These are phyloP conservation scores for Dysidea cf. avara DNA, from an alignment of 37 sponge, comb jelly and placozoan genomes.

Conservation along the genomic window DNA sequence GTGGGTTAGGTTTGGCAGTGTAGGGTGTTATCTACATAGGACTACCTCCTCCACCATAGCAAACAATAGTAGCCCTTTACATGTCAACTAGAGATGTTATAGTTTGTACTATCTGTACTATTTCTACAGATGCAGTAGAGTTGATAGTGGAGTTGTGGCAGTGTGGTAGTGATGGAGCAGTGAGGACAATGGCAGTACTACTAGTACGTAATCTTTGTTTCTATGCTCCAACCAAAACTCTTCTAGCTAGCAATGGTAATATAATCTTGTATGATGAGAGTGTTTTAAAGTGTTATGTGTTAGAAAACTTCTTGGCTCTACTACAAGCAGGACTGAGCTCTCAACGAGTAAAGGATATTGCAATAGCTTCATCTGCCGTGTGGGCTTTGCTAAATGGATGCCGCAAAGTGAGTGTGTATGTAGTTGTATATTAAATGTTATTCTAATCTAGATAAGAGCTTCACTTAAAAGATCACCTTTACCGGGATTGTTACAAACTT, in stretches of 20 bases:
- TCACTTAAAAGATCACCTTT: too few species aligned
- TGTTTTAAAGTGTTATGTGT: too few species aligned
- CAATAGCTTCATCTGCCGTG: conserved; percentile 56
- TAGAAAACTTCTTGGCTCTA: conserved; percentile 29
- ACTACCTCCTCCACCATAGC: too few species aligned
- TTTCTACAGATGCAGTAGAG: conserved; percentile 42
- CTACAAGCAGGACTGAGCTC: conserved; percentile 20
- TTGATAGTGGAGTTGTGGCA: conserved; percentile 50
- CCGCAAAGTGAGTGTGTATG: conserved; percentile 44
- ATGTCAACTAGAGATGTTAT: too few species aligned
- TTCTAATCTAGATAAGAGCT: too few species aligned
- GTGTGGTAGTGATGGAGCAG: neutral
- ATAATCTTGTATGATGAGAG: too few species aligned
- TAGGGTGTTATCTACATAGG: too few species aligned
- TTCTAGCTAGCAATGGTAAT: conserved; percentile 54
- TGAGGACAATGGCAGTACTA: conserved; percentile 12
- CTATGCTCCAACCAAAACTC: conserved; percentile 61
- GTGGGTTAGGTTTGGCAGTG: too few species aligned
- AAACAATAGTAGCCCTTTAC: too few species aligned
- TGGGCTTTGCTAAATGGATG: conserved; percentile 59
- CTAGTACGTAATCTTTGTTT: conserved; percentile 67
- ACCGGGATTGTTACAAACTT: too few species aligned
- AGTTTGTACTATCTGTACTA: neutral
- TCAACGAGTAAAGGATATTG: neutral
- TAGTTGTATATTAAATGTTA: too few species aligned